Evolutionary conservation across 2,797 vertebrate genomes (phyloP), one percentile per base, ranked within the genome.

Genomic region (Tauraco hartlaubi): DNA sequence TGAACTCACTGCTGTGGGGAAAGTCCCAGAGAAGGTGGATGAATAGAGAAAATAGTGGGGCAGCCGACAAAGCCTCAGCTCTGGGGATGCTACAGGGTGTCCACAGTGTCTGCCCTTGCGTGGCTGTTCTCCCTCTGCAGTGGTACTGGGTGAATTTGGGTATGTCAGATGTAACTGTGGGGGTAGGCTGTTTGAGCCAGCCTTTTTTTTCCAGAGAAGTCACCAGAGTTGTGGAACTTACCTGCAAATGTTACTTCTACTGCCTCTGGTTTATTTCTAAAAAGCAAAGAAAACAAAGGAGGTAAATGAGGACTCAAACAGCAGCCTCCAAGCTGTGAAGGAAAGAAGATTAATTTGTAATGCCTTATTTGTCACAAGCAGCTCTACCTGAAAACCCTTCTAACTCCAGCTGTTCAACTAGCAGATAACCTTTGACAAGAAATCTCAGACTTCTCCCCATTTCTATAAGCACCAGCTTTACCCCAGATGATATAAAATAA

Each of bases 211-310:
- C 35, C 41, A 78, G 43, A 54, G n/a, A 69, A 91, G 49, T 18
- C 19, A 69, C 43, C 9, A 85, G 8, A 74, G 8, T 35, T 62
- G 88, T 6, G 6, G 71, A 41, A 68, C 97, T 98, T 98, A 99
- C 99, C 99, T 98, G 99, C 99, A 98, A 99, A 99, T 18, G 99
- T 99, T 96, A 99, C 99, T 97, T 99, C 99, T 94, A 99, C 99
- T 71, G 99, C 99, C 96, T 99, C 99, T 96, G 99, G 99, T 95
- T 99, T 99, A 95, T 99, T 99, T 97, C 99, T 99, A 97, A 72
- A 97, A 97, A 82, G 29, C 49, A 96, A 97, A 97, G 74, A 92
- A 88, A 81, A 93, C 58, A 94, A 77, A 75, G 29, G n/a, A 95
- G 19, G 80, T 88, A 81, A 92, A 52, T 77, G 44, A 79, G 37